Evolutionary conservation across 2,888 invertebrate species (phyloP).

Genomic region (Ecdyonurus torrentis): DNA sequence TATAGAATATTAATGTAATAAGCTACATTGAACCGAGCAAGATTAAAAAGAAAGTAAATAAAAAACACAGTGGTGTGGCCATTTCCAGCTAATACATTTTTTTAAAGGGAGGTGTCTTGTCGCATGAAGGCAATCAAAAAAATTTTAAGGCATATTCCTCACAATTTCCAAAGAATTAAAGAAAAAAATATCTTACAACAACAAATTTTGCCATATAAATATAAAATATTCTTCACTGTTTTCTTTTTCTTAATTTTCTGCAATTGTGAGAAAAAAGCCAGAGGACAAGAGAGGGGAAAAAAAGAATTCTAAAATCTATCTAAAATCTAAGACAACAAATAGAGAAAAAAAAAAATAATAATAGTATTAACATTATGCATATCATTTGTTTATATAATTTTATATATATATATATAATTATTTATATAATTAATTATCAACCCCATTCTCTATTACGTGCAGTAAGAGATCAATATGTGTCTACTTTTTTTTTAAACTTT

Average conservation of each 20-base stretch:
- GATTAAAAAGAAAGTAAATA: neutral
- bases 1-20: neutral
- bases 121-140: too few species aligned
- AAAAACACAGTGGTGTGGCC: neutral
- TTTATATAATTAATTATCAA: too few species aligned
- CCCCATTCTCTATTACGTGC: too few species aligned
- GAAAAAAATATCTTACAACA: neutral
- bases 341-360: neutral
- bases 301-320: neutral
- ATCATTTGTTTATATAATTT: too few species aligned
- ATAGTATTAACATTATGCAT: neutral
- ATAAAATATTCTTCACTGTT: neutral
- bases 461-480: too few species aligned
- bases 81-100: neutral
- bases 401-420: too few species aligned
- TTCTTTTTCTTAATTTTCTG: too few species aligned
- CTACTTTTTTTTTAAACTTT: too few species aligned
- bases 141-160: too few species aligned
- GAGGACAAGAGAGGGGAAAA: neutral
- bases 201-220: neutral
- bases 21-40: neutral
- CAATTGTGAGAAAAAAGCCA: neutral
- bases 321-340: neutral
- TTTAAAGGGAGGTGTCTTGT: neutral
- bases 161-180: neutral